These are phyloP conservation scores for Oxytorus armatus DNA, from an alignment of 2,888 invertebrate species.

Conservation along the genomic window DNA sequence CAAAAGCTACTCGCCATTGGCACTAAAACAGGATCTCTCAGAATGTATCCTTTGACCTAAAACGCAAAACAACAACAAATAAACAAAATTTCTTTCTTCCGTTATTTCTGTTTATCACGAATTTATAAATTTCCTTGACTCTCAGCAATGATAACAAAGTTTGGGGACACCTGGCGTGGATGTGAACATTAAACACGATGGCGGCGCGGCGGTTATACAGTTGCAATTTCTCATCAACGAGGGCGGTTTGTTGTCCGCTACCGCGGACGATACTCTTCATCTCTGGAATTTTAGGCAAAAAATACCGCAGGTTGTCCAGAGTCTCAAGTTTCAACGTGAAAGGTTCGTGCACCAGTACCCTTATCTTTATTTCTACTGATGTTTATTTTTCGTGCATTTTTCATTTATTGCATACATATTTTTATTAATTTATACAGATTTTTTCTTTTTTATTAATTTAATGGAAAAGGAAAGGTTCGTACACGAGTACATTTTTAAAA, in stretches of 20 bases:
- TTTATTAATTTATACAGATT: too few species aligned
- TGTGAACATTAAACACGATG: conserved; percentile 95
- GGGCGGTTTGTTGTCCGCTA: conserved; percentile 97
- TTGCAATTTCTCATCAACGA: conserved; percentile 98
- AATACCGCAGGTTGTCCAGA: conserved; percentile 97
- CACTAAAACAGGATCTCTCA: conserved; percentile 96
- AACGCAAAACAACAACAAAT: conserved; percentile 41
- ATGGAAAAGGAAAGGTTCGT: too few species aligned
- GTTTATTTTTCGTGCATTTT: too few species aligned
- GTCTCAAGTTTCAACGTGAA: conserved; percentile 98
- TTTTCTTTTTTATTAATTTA: too few species aligned
- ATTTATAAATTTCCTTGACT: conserved; percentile 54
- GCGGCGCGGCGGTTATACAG: conserved; percentile 92
- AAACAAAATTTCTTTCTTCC: neutral
- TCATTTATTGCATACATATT: neutral
- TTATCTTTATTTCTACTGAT: neutral
- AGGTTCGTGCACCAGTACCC: conserved; percentile 87
- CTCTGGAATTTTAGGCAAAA: conserved; percentile 99
- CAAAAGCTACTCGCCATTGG: conserved; percentile 98
- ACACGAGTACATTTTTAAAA: too few species aligned
- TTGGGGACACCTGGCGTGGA: conserved; percentile 99
- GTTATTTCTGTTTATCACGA: neutral
- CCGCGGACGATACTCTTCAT: conserved; percentile 98
- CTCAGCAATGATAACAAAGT: conserved; percentile 82
- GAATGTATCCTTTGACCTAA: conserved; percentile 96